A percentile compares a stretch with the other conserved stretches of the same genome.
Evolutionary conservation across 1,140 invertebrate genomes (phyloP).

Genomic region (Microplitis mediator): DNA sequence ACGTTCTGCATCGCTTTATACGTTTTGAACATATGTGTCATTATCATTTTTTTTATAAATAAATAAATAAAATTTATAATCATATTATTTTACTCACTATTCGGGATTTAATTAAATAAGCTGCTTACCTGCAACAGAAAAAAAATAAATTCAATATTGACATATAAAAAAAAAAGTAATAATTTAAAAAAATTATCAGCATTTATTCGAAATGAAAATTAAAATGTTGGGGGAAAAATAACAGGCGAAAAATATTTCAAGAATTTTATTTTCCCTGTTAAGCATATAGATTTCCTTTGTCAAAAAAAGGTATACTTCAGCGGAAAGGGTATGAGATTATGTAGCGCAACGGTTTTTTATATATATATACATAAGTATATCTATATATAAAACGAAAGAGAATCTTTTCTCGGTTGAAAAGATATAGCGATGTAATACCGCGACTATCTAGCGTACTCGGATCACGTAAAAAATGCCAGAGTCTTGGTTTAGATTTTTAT

Average conservation of each 20-base stretch:
- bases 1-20: no score
- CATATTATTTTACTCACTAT: no score
- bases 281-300: no score
- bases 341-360: no score
- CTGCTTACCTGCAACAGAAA: conserved; percentile 2
- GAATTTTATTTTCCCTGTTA: no score
- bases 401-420: neutral
- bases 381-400: no score
- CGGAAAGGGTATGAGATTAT: no score
- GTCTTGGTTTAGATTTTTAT: conserved; percentile 14
- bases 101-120: no score
- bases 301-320: neutral
- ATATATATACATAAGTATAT: no score
- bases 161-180: neutral
- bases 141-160: neutral
- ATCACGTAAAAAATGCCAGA: conserved; percentile 25
- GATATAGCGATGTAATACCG: neutral
- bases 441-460: conserved; percentile 23
- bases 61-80: no score
- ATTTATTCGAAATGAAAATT: neutral
- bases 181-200: neutral
- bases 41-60: no score
- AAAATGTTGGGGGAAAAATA: neutral
- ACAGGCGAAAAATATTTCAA: neutral
- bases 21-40: no score